phyloP scores from a whole-genome alignment of 2,888 invertebrate species.

The Alsophila aescularia region DNA sequence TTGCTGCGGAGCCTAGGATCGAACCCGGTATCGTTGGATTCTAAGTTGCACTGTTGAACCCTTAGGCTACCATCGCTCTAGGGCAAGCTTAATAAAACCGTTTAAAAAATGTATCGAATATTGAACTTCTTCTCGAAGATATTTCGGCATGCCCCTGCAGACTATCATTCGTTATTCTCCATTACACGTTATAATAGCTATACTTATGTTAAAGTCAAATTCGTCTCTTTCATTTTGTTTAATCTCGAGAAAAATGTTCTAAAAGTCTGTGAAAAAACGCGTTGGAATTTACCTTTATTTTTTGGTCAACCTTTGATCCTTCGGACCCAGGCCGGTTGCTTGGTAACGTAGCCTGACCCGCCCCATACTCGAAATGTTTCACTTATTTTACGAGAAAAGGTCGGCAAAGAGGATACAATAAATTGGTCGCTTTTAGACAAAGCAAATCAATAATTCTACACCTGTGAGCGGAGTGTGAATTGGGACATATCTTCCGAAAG shows the following conservation, averaged over 20 bases:
- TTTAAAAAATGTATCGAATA: too few species aligned
- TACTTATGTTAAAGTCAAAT: constrained; percentile 14
- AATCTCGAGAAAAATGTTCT: constrained; percentile 34
- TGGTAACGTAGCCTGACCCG: constrained; percentile 46
- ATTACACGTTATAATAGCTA: neutral
- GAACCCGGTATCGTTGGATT: too few species aligned
- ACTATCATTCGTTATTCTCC: neutral
- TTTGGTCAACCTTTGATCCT: constrained; percentile 54
- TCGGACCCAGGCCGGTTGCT: constrained; percentile 39
- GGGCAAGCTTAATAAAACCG: too few species aligned
- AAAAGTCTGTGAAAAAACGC: constrained; percentile 38
- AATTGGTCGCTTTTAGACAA: constrained; percentile 52
- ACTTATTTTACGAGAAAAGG: constrained; percentile 39
- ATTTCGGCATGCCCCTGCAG: too few species aligned
- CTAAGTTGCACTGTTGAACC: too few species aligned
- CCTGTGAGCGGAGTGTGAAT: constrained; percentile 28
- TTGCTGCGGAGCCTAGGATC: too few species aligned
- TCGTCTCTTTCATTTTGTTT: constrained; percentile 31
- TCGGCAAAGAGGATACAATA: constrained; percentile 40
- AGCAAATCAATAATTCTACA: constrained; percentile 62
- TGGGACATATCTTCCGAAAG: neutral
- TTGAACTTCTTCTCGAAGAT: too few species aligned
- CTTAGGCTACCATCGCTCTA: too few species aligned
- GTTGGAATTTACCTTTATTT: constrained; percentile 47
- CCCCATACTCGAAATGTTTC: constrained; percentile 33